Evolutionary conservation across 92 coral and sea anemone genomes (phyloP).

Genomic region (Desmophyllum pertusum): DNA sequence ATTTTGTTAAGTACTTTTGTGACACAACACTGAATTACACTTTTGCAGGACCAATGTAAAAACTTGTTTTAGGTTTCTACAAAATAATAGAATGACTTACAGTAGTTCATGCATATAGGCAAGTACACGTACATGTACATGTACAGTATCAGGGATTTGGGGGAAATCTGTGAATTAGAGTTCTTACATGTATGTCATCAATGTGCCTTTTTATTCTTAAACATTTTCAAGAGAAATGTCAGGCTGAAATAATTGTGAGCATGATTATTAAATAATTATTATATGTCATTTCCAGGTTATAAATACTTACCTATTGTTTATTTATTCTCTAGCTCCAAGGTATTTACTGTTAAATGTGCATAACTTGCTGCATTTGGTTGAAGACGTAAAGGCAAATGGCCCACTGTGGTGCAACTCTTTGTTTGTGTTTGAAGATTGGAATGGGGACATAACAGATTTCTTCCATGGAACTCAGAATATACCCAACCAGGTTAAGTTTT

Average conservation of each 20-base stretch:
- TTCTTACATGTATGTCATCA: too few species aligned
- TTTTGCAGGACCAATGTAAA: background rate
- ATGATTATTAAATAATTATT: background rate
- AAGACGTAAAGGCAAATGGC: slow-evolving; percentile 56
- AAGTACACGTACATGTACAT: too few species aligned
- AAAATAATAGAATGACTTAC: too few species aligned
- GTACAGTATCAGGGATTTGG: too few species aligned
- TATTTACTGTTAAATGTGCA: slow-evolving; percentile 56
- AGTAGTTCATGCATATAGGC: too few species aligned
- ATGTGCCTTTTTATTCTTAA: too few species aligned
- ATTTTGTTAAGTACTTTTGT: background rate
- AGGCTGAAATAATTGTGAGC: too few species aligned
- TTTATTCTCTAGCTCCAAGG: slow-evolving; percentile 43
- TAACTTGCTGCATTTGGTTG: slow-evolving; percentile 53
- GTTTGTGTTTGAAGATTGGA: slow-evolving; percentile 67
- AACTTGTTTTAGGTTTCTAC: too few species aligned
- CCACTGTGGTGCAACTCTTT: slow-evolving; percentile 65
- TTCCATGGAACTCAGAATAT: slow-evolving; percentile 73
- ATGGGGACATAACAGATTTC: slow-evolving; percentile 57
- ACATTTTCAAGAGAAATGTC: too few species aligned
- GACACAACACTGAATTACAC: background rate
- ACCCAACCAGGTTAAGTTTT: slow-evolving; percentile 54
- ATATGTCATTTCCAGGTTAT: background rate
- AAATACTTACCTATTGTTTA: background rate
- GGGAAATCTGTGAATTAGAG: too few species aligned